A percentile compares a stretch with the other conserved stretches of the same genome.
Conservation (phyloP, 2,888 invertebrate genomes). For the Ectropis crepuscularia region DNA sequence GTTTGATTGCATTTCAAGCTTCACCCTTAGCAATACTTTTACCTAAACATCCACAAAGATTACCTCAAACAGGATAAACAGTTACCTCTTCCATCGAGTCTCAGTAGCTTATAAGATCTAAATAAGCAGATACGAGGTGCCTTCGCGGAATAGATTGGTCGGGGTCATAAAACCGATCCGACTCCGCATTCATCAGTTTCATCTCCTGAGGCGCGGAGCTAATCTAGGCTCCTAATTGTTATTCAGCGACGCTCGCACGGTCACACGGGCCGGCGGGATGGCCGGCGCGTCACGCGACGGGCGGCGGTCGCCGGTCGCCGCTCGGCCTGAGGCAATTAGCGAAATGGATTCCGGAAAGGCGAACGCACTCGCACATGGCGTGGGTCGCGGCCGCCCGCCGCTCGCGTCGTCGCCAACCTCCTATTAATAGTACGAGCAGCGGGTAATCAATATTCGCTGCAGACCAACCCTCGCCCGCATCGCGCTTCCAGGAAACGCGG, state of each 20-base stretch:
- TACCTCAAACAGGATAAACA: no score
- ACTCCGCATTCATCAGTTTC: constrained; percentile 18
- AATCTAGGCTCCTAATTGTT: constrained; percentile 28
- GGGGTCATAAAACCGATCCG: constrained; percentile 13
- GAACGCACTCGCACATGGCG: constrained; percentile 53
- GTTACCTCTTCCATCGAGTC: no score
- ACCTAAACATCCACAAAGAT: no score
- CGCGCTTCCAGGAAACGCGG: constrained; percentile 72
- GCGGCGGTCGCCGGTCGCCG: constrained; percentile 32
- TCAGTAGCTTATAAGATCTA: no score
- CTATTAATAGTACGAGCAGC: constrained; percentile 73
- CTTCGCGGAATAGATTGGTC: background rate
- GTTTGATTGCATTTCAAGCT: no score
- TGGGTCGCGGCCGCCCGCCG: constrained; percentile 54
- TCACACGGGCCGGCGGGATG: constrained; percentile 42
- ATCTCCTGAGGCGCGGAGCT: constrained; percentile 24
- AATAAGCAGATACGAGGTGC: no score
- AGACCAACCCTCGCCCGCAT: constrained; percentile 68
- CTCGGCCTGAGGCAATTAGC: constrained; percentile 68
- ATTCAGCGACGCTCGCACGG: constrained; percentile 35
- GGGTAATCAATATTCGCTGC: constrained; percentile 78
- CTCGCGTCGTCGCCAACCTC: constrained; percentile 55
- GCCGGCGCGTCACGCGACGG: constrained; percentile 20
- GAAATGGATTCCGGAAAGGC: constrained; percentile 66
- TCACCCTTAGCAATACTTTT: no score